Percentiles rank a stretch among this genome's conserved stretches.
These are phyloP conservation scores for Spodoptera exigua DNA, from an alignment of 2,888 invertebrate genomes.

Conservation along the genomic window DNA sequence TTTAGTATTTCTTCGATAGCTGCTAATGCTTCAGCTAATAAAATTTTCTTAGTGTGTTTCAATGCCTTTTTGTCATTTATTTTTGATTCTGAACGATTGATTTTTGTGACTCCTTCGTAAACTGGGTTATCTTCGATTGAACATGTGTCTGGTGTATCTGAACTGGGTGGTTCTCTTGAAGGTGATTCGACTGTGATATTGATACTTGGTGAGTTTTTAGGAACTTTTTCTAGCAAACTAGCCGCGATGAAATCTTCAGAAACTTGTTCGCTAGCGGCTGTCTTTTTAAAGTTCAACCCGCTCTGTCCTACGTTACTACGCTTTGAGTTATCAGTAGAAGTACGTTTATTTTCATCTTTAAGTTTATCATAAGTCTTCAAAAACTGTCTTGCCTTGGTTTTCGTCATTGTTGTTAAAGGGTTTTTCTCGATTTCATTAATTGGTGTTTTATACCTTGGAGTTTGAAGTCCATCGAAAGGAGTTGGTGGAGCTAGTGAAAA, in stretches of 20 bases:
- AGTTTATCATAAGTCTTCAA: constrained; percentile 40
- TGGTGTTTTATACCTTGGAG: constrained; percentile 18
- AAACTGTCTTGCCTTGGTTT: constrained; percentile 28
- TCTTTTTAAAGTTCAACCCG: constrained; percentile 37
- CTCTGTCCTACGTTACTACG: constrained; percentile 29
- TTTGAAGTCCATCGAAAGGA: constrained; percentile 21
- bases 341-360: constrained; percentile 32
- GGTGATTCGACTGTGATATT: constrained; percentile 6
- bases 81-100: background rate
- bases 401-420: constrained; percentile 24
- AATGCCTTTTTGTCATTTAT: constrained; percentile 10
- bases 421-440: constrained; percentile 12
- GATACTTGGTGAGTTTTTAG: background rate
- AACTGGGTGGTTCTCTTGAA: background rate
- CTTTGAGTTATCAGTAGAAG: constrained; percentile 36
- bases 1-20: constrained; percentile 19
- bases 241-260: constrained; percentile 36
- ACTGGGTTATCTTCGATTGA: constrained; percentile 7
- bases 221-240: constrained; percentile 18
- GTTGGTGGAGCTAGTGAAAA: constrained; percentile 44
- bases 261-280: constrained; percentile 34
- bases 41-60: constrained; percentile 1
- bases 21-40: constrained; percentile 12
- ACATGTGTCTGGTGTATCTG: constrained; percentile 10
- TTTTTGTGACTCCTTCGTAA: constrained; percentile 7